Base-by-base conservation (phyloP, 2,888 invertebrate genomes). In the Malacosoma neustria region DNA sequence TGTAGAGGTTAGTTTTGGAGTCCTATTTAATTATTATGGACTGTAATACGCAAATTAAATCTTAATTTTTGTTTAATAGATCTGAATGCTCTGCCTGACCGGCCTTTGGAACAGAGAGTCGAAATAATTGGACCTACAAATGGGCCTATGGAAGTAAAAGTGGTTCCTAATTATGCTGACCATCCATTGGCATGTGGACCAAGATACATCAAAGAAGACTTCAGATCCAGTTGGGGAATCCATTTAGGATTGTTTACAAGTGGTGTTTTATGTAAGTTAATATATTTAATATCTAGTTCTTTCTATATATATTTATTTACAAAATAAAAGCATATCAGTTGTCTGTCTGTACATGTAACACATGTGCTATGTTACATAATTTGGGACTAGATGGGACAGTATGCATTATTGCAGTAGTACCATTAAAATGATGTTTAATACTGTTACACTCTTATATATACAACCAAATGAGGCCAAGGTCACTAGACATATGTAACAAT, bases 111-210 rank as follows among this genome's bases (percentile, higher is more conserved):
- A 15, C 68, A 89, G 37, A 74, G 89, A 43, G 88, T 92, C 0
- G 72, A 84, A 38, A 91, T 94, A 33, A 86, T 89, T 37, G 91
- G 92, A 0, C 77, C 89, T 22, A 90, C 92, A 0, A 89, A 87
- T 42, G 79, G 87, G 32, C 71, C 87, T 0, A 77, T 85, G 84
- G 57, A 74, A 6, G 88, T 95, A 1, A 71, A 81, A 13, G 77
- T 91, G 3, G 82, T 88, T 4, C 86, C 89, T 0, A 93, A 91
- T 73, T 90, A 90, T 52, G 91, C 93, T 0, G 94, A 95, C 64
- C 82, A 94, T 72, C 88, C 92, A 0, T 61, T 93, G 31, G 91
- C 93, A 3, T 89, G 91, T 41, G 96, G 96, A 0, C 92, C 93
- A 0, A 82, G 93, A 41, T 95, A 94, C 67, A 88, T 91, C 55